Conservation (phyloP, 1,140 invertebrate species). For the Coenobita brevimanus region DNA sequence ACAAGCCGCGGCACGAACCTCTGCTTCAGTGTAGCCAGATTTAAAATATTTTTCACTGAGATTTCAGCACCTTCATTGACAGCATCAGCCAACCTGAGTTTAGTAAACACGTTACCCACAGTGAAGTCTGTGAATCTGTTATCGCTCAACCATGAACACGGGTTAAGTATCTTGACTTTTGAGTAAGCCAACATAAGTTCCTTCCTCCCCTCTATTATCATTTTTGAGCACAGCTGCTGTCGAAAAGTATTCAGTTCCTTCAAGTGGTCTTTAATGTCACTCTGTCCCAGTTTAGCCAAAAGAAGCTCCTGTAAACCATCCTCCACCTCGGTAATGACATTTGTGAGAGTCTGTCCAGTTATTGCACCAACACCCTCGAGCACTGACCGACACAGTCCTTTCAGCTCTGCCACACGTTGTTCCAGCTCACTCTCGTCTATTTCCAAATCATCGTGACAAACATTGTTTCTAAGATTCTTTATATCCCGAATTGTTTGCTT, state of each 20-base stretch:
- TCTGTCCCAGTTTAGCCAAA: slow-evolving; percentile 8
- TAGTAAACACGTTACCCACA: slow-evolving; percentile 45
- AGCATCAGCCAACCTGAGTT: slow-evolving; percentile 11
- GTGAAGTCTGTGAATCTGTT: slow-evolving; percentile 36
- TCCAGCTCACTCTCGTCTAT: slow-evolving; percentile 34
- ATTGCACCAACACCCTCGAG: background rate
- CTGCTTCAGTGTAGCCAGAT: slow-evolving; percentile 21
- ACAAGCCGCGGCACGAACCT: slow-evolving; percentile 53
- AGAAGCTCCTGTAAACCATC: slow-evolving; percentile 7
- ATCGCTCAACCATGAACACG: slow-evolving; percentile 50
- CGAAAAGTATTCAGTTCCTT: slow-evolving; percentile 37
- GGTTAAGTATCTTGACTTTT: slow-evolving; percentile 47
- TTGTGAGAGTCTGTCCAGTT: background rate
- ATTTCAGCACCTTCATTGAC: too few relatives aligned
- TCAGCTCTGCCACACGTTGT: background rate
- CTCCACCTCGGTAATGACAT: slow-evolving; percentile 19
- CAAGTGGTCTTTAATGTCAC: slow-evolving; percentile 22
- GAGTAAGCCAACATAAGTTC: slow-evolving; percentile 33
- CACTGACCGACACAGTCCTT: background rate
- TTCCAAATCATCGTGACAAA: slow-evolving; percentile 43
- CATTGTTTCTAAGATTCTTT: slow-evolving; percentile 50
- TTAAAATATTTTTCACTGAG: slow-evolving; percentile 33
- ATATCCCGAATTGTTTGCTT: slow-evolving; percentile 40
- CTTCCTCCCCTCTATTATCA: slow-evolving; percentile 51
- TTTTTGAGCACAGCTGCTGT: slow-evolving; percentile 40